These are phyloP conservation scores for Callyntrura sp. DNA, from an alignment of 2,888 invertebrate species.

Conservation along the genomic window DNA sequence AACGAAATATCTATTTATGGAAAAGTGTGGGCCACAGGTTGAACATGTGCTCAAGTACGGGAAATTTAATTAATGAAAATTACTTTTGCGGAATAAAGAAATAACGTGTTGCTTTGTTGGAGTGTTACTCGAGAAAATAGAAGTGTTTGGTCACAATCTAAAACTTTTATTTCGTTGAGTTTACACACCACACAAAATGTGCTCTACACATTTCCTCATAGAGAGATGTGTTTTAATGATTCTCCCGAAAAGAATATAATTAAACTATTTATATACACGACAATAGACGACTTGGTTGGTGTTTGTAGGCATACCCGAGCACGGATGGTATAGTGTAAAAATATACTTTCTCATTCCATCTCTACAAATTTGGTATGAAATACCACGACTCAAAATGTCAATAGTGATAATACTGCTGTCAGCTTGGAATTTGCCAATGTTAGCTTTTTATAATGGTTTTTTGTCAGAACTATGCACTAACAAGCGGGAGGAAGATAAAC, in stretches of 20 bases:
- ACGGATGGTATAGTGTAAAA: no score
- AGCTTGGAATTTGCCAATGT: background rate
- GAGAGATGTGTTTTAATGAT: no score
- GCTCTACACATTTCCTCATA: no score
- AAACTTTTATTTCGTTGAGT: no score
- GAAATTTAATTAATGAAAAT: constrained; percentile 47
- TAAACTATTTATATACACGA: no score
- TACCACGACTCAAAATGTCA: background rate
- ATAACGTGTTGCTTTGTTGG: constrained; percentile 43
- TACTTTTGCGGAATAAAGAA: background rate
- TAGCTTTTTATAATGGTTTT: background rate
- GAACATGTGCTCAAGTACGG: background rate
- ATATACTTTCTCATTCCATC: background rate
- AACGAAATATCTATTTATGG: constrained; percentile 10
- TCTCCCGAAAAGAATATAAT: no score
- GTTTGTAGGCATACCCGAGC: no score
- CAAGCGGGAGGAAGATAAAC: background rate
- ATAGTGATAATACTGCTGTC: background rate
- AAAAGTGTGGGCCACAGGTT: constrained; percentile 33
- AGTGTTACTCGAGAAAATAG: constrained; percentile 11
- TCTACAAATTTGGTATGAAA: no score
- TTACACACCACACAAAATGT: no score
- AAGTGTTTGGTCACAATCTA: no score
- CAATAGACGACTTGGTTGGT: no score
- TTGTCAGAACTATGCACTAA: background rate